phyloP scores from a whole-genome alignment of 2,888 invertebrate genomes.

The Drosophila mimetica region DNA sequence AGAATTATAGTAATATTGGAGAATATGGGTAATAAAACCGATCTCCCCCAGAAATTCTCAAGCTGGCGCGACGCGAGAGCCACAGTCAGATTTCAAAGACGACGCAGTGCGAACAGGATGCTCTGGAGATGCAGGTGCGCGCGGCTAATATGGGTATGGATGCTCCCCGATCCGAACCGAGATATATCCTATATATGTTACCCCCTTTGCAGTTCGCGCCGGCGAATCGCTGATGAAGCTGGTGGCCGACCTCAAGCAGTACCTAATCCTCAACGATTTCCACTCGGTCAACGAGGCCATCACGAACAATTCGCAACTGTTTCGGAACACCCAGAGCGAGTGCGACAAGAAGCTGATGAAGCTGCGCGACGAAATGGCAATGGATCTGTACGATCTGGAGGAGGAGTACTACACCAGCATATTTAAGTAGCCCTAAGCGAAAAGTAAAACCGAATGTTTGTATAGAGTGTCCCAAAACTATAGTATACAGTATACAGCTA shows the following conservation, averaged over 20 bases:
- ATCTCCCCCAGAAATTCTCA: constrained; percentile 92
- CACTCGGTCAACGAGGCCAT: constrained; percentile 99
- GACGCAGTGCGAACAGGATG: constrained; percentile 97
- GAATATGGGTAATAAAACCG: background rate
- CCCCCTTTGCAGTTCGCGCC: constrained; percentile 89
- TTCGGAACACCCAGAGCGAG: constrained; percentile 95
- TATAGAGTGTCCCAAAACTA: background rate
- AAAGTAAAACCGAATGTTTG: background rate
- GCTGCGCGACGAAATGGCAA: constrained; percentile 96
- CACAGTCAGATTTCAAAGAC: constrained; percentile 95
- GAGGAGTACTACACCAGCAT: constrained; percentile 85
- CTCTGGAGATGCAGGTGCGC: constrained; percentile 97
- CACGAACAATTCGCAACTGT: constrained; percentile 95
- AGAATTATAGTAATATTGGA: background rate
- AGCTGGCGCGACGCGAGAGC: constrained; percentile 94
- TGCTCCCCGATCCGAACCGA: background rate
- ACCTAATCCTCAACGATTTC: constrained; percentile 98
- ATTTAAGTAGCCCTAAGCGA: constrained; percentile 77
- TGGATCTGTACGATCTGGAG: constrained; percentile 87
- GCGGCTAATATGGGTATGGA: constrained; percentile 93
- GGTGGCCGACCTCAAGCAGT: constrained; percentile 98
- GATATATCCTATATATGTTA: background rate
- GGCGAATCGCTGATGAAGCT: constrained; percentile 98
- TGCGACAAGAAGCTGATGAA: constrained; percentile 97
- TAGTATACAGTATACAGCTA: no score